These are phyloP conservation scores for Neosilurus hyrtlii DNA, from an alignment of 2,797 vertebrate species.

Conservation along the genomic window DNA sequence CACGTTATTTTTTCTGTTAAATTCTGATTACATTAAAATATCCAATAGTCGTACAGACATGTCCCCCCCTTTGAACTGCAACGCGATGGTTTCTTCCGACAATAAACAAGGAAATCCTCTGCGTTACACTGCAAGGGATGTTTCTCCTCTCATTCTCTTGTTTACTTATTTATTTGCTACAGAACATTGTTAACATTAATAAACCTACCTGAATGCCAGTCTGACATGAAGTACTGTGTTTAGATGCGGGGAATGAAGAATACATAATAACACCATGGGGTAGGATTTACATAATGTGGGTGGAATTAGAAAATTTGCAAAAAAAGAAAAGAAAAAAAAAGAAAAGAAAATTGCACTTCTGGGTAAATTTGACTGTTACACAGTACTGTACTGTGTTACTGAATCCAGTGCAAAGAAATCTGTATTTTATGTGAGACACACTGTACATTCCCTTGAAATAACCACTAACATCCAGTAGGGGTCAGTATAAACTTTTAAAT, in stretches of 20 bases:
- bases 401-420: background rate
- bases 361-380: too few species aligned
- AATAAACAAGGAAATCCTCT: conserved; percentile 32
- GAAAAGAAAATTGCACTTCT: too few species aligned
- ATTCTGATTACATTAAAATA: background rate
- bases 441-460: background rate
- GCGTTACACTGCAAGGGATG: too few species aligned
- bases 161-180: background rate
- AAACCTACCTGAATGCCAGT: background rate
- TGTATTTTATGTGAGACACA: background rate
- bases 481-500: conserved; percentile 22
- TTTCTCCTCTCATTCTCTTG: too few species aligned
- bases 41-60: background rate
- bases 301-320: background rate
- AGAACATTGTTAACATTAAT: background rate
- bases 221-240: background rate
- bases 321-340: too few species aligned
- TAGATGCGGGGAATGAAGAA: background rate
- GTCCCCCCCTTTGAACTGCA: background rate
- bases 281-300: background rate
- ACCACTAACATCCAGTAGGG: conserved; percentile 20
- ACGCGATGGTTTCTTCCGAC: conserved; percentile 5
- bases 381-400: background rate
- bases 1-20: background rate
- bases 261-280: background rate